Evolutionary conservation across 2,888 invertebrate genomes (phyloP).

Genomic region (Glyphotaelius pellucidus): DNA sequence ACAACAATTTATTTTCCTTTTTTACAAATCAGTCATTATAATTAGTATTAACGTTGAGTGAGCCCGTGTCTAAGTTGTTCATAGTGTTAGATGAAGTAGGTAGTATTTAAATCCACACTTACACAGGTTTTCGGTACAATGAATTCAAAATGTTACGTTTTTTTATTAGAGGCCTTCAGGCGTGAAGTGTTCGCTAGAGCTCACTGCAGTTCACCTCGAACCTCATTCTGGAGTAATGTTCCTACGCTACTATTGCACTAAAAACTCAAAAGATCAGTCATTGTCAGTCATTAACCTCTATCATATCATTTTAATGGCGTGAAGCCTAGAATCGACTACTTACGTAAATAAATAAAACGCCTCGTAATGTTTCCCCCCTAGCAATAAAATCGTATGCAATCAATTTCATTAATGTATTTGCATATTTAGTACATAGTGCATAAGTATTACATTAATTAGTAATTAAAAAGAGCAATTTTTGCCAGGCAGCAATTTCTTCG

Average conservation of each 20-base stretch:
- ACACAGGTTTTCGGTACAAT: constrained; percentile 28
- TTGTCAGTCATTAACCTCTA: background rate
- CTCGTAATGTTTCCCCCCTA: background rate
- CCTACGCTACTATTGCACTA: background rate
- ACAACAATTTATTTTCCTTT: background rate
- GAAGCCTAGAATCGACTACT: background rate
- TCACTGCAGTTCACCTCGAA: background rate
- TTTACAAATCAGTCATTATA: background rate
- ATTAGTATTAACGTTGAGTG: background rate
- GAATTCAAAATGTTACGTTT: constrained; percentile 5
- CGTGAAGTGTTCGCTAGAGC: background rate
- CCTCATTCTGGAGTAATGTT: background rate
- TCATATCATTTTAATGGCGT: background rate
- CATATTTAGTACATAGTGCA: too few relatives aligned
- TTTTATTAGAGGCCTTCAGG: background rate
- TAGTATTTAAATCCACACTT: background rate
- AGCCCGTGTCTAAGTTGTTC: background rate
- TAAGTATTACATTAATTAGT: too few relatives aligned
- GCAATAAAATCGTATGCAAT: background rate
- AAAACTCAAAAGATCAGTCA: background rate
- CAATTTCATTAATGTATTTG: too few relatives aligned
- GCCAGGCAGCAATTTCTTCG: too few relatives aligned
- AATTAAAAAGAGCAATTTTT: too few relatives aligned
- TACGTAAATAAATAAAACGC: background rate
- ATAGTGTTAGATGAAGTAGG: background rate